Conservation (phyloP, 2,113 vertebrate species). For the Paralichthys olivaceus region DNA sequence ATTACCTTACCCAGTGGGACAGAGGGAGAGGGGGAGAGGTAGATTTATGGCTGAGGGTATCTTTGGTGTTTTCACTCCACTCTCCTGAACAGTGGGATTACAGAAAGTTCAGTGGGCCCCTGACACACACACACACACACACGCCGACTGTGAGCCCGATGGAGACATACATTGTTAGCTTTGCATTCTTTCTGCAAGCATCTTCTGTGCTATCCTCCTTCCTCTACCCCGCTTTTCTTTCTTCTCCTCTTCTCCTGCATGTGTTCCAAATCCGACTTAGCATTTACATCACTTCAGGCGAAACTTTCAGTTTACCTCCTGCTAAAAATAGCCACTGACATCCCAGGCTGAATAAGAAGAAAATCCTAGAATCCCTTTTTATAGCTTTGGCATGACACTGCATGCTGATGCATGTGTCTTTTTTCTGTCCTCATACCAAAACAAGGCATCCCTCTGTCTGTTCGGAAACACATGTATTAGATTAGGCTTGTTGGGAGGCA, state of each 20-base stretch:
- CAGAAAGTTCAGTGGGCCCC: constrained; percentile 60
- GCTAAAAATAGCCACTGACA: constrained; percentile 81
- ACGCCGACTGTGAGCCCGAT: constrained; percentile 15
- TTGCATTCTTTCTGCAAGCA: constrained; percentile 6
- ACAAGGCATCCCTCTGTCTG: constrained; percentile 79
- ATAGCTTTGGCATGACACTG: constrained; percentile 79
- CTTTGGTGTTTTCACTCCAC: constrained; percentile 73
- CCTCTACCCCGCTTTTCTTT: neutral
- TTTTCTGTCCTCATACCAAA: constrained; percentile 35
- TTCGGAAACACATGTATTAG: constrained; percentile 82
- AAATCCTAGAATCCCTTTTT: constrained; percentile 70
- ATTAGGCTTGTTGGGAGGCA: constrained; percentile 79
- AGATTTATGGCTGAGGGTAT: constrained; percentile 73
- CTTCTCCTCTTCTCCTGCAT: neutral
- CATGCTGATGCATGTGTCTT: constrained; percentile 55
- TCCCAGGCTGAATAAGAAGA: constrained; percentile 69
- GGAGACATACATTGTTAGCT: constrained; percentile 11
- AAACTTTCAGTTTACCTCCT: constrained; percentile 6
- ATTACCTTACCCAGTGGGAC: constrained; percentile 71
- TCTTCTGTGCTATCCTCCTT: neutral
- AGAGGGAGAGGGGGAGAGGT: constrained; percentile 34
- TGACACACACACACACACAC: constrained; percentile 39
- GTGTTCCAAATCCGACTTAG: neutral
- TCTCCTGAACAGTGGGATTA: constrained; percentile 62
- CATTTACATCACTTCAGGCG: constrained; percentile 31